Base-by-base conservation (phyloP, 1,140 invertebrate species). In the Danaus melanippus region DNA sequence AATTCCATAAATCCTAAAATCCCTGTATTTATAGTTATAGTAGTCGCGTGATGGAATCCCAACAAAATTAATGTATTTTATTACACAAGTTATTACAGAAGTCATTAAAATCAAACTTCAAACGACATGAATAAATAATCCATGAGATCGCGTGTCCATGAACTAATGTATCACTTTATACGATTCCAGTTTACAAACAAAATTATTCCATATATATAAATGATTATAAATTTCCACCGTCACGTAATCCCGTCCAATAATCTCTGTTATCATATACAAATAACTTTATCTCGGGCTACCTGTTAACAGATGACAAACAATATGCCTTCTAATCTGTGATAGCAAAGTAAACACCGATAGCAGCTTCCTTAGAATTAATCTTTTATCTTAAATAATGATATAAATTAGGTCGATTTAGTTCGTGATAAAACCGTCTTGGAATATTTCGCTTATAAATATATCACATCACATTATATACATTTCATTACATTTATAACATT, bases 361-460 rank as follows among this genome's bases (percentile, higher is more conserved):
- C 77, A 82, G 77, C 82, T 82, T 84, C 82, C 82, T 76, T 76
- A 67, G 62, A 52, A 50, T 65, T 82, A 76, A 83, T 80, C 71
- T 76, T 63, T 82, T 83, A 81, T 80, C 74, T 73, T 46, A 32
- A 54, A 59, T 52, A 47, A 54, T 59, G 46, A 54, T 63, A 53
- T 68, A 65, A 69, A 62, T 60, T 60, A 55, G 53, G 48, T 44
- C 52, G 15, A 63, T 45, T 51, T 58, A 52, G 52, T 51, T 58
- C 60, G 53, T 57, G 17, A 46, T 12, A 51, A 55, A 58, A 63
- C 56, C 49, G 32, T 53, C 21, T 32, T 32, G 21, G 21, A 32
- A 32, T 3, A 32, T 32, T 32, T 32, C 21, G 21, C 6, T 32
- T 32, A 32, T 32, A 32, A 7, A 4, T 32, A 32, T 5, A 32